Conservation (phyloP, 2,797 vertebrate species). For the Glossophaga mutica region DNA sequence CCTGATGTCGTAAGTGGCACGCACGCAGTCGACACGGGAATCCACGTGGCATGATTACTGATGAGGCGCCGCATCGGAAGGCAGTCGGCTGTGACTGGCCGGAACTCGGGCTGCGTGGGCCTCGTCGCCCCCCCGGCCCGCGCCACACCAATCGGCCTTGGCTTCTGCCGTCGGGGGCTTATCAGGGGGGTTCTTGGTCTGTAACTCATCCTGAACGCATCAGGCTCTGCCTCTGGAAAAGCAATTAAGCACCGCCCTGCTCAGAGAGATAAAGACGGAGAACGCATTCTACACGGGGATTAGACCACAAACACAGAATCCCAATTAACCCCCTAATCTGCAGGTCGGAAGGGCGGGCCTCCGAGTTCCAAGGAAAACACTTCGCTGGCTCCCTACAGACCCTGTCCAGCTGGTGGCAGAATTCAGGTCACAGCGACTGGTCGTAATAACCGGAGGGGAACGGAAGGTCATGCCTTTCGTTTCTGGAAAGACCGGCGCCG, state of each 20-base stretch:
- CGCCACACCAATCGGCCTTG: background rate
- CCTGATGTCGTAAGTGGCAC: background rate
- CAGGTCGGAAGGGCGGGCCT: background rate
- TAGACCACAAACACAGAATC: slow-evolving; percentile 22
- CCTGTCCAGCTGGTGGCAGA: background rate
- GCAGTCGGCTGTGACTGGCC: background rate
- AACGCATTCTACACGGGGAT: background rate
- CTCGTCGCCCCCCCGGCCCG: fast-evolving
- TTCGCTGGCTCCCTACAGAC: background rate
- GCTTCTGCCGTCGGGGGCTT: background rate
- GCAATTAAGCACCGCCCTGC: background rate
- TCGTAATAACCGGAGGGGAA: background rate
- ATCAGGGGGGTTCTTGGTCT: background rate
- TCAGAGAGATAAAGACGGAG: slow-evolving; percentile 16
- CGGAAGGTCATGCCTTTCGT: fast-evolving
- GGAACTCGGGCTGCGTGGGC: background rate
- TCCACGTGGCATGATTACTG: background rate
- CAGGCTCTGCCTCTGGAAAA: background rate
- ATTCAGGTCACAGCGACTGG: background rate
- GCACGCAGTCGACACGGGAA: background rate
- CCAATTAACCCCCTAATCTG: slow-evolving; percentile 57
- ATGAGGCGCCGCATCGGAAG: background rate
- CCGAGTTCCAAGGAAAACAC: background rate
- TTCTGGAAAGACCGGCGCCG: background rate
- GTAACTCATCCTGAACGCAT: background rate